These are phyloP conservation scores for Spinus pinus DNA, from an alignment of 2,797 vertebrate genomes.

Conservation along the genomic window DNA sequence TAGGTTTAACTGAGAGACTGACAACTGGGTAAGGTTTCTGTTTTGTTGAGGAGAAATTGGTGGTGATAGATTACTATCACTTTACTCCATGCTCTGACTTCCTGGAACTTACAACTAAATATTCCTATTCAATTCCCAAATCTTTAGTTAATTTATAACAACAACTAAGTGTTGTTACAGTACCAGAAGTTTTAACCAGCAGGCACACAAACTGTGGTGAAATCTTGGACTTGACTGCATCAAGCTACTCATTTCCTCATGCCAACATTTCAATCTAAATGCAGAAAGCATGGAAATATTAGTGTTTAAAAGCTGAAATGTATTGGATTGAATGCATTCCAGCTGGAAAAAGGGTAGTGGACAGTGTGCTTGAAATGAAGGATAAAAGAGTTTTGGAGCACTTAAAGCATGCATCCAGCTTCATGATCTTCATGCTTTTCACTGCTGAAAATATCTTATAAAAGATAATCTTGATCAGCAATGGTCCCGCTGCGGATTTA, in stretches of 20 bases:
- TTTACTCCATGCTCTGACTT: neutral
- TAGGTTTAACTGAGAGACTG: neutral
- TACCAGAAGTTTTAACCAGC: neutral
- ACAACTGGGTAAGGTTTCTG: neutral
- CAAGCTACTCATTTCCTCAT: neutral
- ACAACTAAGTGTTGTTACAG: neutral
- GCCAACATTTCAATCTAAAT: constrained; percentile 27
- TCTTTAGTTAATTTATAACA: neutral
- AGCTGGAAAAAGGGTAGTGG: constrained; percentile 49
- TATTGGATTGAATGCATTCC: constrained; percentile 50
- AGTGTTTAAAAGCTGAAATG: constrained; percentile 40
- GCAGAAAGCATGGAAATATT: constrained; percentile 24
- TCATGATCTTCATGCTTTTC: constrained; percentile 61
- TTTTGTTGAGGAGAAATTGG: neutral
- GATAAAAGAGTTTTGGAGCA: constrained; percentile 68
- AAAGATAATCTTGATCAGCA: constrained; percentile 63
- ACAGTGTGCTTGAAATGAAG: constrained; percentile 45
- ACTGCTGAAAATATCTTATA: constrained; percentile 69
- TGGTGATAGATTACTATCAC: neutral
- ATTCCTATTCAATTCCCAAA: neutral
- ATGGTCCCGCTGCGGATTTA: constrained; percentile 66
- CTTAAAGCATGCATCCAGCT: constrained; percentile 41
- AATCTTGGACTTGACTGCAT: neutral
- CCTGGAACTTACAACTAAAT: neutral
- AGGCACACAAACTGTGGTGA: neutral